These are phyloP conservation scores for Dicyema japonicum DNA, from an alignment of 1,140 invertebrate genomes.

Conservation along the genomic window DNA sequence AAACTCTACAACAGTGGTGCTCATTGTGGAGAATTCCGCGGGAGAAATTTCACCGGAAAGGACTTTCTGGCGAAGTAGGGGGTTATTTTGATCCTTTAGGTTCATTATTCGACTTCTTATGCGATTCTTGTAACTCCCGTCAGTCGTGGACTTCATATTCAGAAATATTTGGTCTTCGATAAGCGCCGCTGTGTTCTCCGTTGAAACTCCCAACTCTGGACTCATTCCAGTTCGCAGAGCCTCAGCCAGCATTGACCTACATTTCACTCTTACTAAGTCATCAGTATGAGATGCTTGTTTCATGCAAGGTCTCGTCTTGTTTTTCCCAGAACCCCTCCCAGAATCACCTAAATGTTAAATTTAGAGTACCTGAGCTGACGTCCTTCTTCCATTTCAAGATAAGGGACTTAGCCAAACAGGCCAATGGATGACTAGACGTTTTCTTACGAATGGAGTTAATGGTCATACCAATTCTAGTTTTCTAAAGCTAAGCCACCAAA, in stretches of 20 bases:
- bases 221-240: too few species aligned
- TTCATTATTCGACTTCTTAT: slow-evolving; percentile 71
- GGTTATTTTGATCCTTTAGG: slow-evolving; percentile 72
- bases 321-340: too few species aligned
- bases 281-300: too few species aligned
- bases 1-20: slow-evolving; percentile 34
- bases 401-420: slow-evolving; percentile 1
- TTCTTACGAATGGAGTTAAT: slow-evolving; percentile 3
- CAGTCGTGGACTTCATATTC: too few species aligned
- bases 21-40: slow-evolving; percentile 61
- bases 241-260: too few species aligned
- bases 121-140: slow-evolving; percentile 89
- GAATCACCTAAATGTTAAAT: too few species aligned
- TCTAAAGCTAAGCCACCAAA: slow-evolving; percentile 1
- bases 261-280: too few species aligned
- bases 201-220: too few species aligned
- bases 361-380: too few species aligned
- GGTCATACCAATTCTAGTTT: slow-evolving; percentile 4
- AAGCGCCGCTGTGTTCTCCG: too few species aligned
- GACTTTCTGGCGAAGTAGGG: slow-evolving; percentile 60
- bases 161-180: too few species aligned
- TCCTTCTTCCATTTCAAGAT: slow-evolving; percentile 4
- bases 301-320: too few species aligned
- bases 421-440: not conserved
- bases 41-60: slow-evolving; percentile 52